A percentile compares a stretch with the other conserved stretches of the same genome.
phyloP scores from a whole-genome alignment of 2,797 vertebrate genomes.

The Emys orbicularis region DNA sequence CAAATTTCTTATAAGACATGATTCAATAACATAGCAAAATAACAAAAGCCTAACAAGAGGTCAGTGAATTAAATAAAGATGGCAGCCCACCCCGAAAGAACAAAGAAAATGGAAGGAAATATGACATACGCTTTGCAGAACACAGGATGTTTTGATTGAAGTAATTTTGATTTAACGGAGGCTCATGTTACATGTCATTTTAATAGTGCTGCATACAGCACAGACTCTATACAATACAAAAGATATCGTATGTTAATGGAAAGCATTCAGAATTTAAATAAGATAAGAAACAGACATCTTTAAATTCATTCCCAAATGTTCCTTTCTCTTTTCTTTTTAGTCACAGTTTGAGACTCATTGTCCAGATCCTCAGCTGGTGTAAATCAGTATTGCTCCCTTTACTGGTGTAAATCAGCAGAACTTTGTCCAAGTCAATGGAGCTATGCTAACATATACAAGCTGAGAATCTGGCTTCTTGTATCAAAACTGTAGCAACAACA shows the following conservation, averaged over 20 bases:
- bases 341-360: conserved; percentile 47
- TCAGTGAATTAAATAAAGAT: background rate
- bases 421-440: conserved; percentile 58
- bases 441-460: conserved; percentile 10
- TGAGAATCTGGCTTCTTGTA: conserved; percentile 46
- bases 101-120: conserved; percentile 4
- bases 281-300: conserved; percentile 62
- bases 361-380: conserved; percentile 51
- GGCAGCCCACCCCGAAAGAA: background rate
- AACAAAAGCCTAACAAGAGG: background rate
- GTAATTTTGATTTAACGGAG: conserved; percentile 23
- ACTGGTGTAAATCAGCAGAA: background rate
- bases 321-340: conserved; percentile 35
- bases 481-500: conserved; percentile 32
- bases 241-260: conserved; percentile 9
- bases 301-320: conserved; percentile 41
- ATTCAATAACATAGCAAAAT: background rate
- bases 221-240: conserved; percentile 25
- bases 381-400: conserved; percentile 34
- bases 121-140: background rate
- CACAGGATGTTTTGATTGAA: conserved; percentile 1
- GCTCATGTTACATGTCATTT: conserved; percentile 15
- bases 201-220: background rate
- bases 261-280: conserved; percentile 42
- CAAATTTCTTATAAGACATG: background rate